phyloP scores from a whole-genome alignment of 2,797 vertebrate genomes.

The Acipenser ruthenus region DNA sequence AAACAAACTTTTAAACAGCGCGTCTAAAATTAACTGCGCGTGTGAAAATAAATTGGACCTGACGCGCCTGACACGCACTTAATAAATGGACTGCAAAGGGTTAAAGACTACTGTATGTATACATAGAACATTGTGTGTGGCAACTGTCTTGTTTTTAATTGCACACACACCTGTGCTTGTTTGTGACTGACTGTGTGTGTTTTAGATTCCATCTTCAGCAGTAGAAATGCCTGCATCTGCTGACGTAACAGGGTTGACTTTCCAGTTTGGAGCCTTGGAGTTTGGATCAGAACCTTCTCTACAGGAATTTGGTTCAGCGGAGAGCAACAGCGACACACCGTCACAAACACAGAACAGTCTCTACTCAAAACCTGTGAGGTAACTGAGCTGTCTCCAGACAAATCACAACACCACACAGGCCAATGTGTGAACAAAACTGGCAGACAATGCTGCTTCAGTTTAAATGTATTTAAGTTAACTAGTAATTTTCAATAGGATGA shows the following conservation, averaged over 20 bases:
- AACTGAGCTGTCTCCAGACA: conserved; percentile 3
- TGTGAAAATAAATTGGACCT: too few relatives aligned
- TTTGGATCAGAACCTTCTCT: conserved; percentile 84
- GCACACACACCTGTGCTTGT: too few relatives aligned
- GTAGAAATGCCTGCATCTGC: conserved; percentile 93
- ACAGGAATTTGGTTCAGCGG: conserved; percentile 70
- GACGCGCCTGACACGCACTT: too few relatives aligned
- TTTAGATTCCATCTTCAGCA: conserved; percentile 82
- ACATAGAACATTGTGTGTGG: too few relatives aligned
- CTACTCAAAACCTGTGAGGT: conserved; percentile 85
- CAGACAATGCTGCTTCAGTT: background rate
- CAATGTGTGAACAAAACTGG: conserved; percentile 11
- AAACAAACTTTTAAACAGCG: too few relatives aligned
- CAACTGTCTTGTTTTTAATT: too few relatives aligned
- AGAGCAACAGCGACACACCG: conserved; percentile 56
- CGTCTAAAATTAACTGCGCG: too few relatives aligned
- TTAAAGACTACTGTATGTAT: too few relatives aligned
- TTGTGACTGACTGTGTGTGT: too few relatives aligned
- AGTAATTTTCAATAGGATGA: too few relatives aligned
- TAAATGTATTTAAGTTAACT: too few relatives aligned
- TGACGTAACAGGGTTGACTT: conserved; percentile 82
- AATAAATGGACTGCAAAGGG: too few relatives aligned
- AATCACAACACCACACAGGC: background rate
- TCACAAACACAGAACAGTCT: conserved; percentile 64
- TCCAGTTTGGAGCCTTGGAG: conserved; percentile 91